Evolutionary conservation across 2,888 invertebrate species (phyloP).

Genomic region (Patella depressa): DNA sequence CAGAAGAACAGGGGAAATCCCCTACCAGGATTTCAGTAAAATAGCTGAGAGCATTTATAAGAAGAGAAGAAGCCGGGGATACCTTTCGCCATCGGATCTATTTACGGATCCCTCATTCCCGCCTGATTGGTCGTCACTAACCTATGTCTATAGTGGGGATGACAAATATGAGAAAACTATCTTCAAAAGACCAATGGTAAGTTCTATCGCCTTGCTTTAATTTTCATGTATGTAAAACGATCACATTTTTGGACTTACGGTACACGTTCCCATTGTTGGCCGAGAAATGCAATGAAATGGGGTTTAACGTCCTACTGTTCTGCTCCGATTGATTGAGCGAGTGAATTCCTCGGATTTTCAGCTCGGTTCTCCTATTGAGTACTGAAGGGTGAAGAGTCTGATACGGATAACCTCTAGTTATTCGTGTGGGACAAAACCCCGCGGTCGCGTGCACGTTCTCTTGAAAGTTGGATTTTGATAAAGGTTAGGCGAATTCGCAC

Average conservation of each 20-base stretch:
- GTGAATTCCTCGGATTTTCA: not conserved
- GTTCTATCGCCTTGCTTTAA: constrained; percentile 28
- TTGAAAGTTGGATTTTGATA: no score
- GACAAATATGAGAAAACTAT: constrained; percentile 86
- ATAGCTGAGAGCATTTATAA: not conserved
- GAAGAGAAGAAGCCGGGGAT: constrained; percentile 26
- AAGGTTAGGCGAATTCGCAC: no score
- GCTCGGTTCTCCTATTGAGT: not conserved
- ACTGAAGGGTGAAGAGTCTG: no score
- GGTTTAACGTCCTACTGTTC: not conserved
- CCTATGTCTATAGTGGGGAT: constrained; percentile 81
- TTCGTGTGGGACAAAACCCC: no score
- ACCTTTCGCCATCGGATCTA: constrained; percentile 66
- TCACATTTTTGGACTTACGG: no score
- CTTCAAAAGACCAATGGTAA: constrained; percentile 90
- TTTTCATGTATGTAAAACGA: not conserved
- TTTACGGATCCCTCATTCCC: constrained; percentile 93
- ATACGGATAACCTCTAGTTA: no score
- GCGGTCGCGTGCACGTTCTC: no score
- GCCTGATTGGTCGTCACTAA: constrained; percentile 82
- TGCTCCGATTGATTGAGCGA: not conserved
- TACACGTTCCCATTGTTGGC: no score
- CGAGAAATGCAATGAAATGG: no score
- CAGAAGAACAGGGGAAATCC: constrained; percentile 27
- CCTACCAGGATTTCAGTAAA: constrained; percentile 33